Conservation (phyloP, 2,113 vertebrate species). For the Gobio gobio region DNA sequence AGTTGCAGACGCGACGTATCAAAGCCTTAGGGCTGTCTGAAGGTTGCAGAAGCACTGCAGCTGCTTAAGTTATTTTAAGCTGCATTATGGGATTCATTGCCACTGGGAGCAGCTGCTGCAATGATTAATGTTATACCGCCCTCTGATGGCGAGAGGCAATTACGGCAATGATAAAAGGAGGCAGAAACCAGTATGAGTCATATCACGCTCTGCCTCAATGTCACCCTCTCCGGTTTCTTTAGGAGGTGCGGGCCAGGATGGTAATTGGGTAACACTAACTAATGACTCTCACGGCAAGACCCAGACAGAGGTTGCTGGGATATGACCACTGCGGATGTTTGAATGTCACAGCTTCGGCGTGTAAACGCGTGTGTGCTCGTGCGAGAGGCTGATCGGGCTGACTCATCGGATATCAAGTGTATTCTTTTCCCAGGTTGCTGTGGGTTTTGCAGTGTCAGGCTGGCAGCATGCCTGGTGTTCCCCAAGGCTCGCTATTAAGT, state of each 20-base stretch:
- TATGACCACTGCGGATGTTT: slow-evolving; percentile 62
- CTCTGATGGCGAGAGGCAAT: slow-evolving; percentile 62
- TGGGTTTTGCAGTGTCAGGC: slow-evolving; percentile 74
- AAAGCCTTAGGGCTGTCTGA: slow-evolving; percentile 60
- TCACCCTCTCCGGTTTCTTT: slow-evolving; percentile 53
- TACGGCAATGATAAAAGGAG: slow-evolving; percentile 51
- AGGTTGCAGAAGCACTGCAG: slow-evolving; percentile 65
- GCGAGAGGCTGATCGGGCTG: slow-evolving; percentile 63
- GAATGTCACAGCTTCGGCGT: slow-evolving; percentile 67
- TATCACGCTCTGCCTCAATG: slow-evolving; percentile 59
- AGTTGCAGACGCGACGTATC: slow-evolving; percentile 7
- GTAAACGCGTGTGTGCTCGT: neutral
- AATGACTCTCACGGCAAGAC: slow-evolving; percentile 61
- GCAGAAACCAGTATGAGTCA: slow-evolving; percentile 40
- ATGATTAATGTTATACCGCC: slow-evolving; percentile 63
- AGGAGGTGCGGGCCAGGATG: slow-evolving; percentile 62
- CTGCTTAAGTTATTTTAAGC: slow-evolving; percentile 63
- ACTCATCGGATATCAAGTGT: slow-evolving; percentile 76
- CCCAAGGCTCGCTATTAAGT: slow-evolving; percentile 68
- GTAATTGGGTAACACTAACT: slow-evolving; percentile 63
- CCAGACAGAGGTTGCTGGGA: slow-evolving; percentile 51
- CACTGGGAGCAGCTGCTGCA: slow-evolving; percentile 44
- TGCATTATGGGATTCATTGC: slow-evolving; percentile 62
- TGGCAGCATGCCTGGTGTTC: slow-evolving; percentile 70
- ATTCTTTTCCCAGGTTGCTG: slow-evolving; percentile 73